Percentiles rank a stretch among this genome's conserved stretches.
Conservation (phyloP, 2,113 vertebrate genomes). For the Sylvia atricapilla region DNA sequence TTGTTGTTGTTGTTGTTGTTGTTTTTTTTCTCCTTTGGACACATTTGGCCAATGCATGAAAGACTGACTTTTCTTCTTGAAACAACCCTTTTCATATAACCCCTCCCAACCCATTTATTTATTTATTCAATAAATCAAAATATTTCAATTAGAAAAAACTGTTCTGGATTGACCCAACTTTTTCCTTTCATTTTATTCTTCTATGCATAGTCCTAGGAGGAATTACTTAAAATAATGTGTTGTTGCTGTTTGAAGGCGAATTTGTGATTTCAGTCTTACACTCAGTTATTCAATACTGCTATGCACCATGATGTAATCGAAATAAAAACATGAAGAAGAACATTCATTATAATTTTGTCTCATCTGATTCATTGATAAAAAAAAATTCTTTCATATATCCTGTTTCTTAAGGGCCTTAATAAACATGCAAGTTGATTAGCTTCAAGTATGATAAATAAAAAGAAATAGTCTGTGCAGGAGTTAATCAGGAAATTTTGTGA, state of each 20-base stretch:
- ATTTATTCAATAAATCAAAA: neutral
- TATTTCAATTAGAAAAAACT: neutral
- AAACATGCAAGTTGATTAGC: neutral
- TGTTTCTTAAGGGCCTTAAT: neutral
- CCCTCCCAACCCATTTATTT: neutral
- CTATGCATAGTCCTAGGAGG: neutral
- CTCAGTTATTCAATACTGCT: neutral
- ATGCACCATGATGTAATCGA: neutral
- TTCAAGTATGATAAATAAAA: neutral
- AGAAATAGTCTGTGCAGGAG: neutral
- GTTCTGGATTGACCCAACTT: fast-evolving
- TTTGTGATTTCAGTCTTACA: neutral
- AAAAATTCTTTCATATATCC: neutral
- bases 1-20: no score
- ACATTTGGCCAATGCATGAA: neutral
- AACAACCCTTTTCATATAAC: neutral
- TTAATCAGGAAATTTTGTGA: neutral
- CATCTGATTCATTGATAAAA: neutral
- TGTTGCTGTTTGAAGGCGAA: neutral
- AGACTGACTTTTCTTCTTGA: neutral
- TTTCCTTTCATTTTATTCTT: neutral
- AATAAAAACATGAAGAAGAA: neutral
- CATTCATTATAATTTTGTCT: neutral
- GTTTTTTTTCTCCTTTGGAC: neutral
- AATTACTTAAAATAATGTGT: neutral